A percentile compares a stretch with the other conserved stretches of the same genome.
phyloP scores from a whole-genome alignment of 2,888 invertebrate species.

The Thysanoteuthis rhombus region DNA sequence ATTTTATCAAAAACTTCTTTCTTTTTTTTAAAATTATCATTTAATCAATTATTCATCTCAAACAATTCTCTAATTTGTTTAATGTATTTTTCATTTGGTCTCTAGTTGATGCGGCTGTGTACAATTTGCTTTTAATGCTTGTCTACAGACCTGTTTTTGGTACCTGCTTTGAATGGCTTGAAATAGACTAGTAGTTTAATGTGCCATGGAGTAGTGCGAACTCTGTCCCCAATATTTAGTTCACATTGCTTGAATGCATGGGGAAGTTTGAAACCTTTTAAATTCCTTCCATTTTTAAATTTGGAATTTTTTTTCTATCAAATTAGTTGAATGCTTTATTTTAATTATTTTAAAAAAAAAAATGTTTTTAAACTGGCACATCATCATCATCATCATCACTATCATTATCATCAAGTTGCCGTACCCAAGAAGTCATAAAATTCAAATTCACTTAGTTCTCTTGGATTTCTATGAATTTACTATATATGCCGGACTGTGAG shows the following conservation, averaged over 20 bases:
- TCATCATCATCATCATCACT: no score
- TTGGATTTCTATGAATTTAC: no score
- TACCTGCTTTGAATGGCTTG: neutral
- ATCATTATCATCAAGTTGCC: neutral
- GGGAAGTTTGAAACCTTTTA: neutral
- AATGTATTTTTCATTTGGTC: no score
- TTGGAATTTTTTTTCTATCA: neutral
- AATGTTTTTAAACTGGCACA: no score
- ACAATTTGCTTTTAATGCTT: neutral
- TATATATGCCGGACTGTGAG: no score
- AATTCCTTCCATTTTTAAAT: neutral
- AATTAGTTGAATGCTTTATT: no score
- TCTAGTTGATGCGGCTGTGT: neutral
- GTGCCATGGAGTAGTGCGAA: neutral
- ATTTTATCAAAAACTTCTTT: no score
- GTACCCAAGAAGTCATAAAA: neutral
- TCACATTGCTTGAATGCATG: neutral
- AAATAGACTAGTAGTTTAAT: neutral
- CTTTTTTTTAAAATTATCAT: no score
- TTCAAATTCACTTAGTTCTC: neutral
- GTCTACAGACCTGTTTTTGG: neutral
- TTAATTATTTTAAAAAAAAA: no score
- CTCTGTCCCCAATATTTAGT: neutral
- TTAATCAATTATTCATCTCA: no score
- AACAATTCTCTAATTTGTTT: neutral